Conservation (phyloP, 2,113 vertebrate species). For the Piprites chloris region DNA sequence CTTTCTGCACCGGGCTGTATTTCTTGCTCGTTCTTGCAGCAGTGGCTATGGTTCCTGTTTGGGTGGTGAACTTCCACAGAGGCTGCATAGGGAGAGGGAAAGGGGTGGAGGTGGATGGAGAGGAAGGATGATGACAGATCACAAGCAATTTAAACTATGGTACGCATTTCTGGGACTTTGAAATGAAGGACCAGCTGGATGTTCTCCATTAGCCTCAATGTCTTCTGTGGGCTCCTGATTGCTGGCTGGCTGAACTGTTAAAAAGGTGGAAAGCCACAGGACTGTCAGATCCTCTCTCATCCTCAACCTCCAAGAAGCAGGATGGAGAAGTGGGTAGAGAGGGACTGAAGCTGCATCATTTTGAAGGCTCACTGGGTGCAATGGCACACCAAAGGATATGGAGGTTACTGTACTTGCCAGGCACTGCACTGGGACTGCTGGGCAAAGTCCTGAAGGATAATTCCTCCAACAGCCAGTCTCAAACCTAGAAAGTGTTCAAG, state of each 20-base stretch:
- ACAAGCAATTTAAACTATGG: not conserved
- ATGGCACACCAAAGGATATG: not conserved
- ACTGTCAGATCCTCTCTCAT: not conserved
- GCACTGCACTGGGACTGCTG: not conserved
- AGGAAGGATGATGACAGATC: not conserved
- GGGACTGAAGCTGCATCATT: not conserved
- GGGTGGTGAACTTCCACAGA: not conserved
- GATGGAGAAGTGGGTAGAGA: not conserved
- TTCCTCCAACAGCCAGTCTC: not conserved
- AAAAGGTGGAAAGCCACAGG: not conserved
- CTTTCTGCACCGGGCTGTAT: not conserved
- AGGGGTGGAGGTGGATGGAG: not conserved
- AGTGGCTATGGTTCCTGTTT: not conserved
- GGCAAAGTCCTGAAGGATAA: no score
- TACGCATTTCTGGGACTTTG: not conserved
- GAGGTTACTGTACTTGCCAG: not conserved
- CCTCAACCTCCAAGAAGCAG: not conserved
- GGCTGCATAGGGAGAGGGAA: not conserved
- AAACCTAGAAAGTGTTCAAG: not conserved
- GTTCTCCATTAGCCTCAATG: not conserved
- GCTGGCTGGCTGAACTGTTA: not conserved
- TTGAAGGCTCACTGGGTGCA: not conserved
- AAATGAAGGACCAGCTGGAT: not conserved
- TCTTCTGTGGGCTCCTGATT: not conserved
- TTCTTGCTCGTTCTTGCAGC: not conserved